A percentile compares a stretch with the other conserved stretches of the same genome.
Conservation (phyloP, 2,888 invertebrate species). For the Cinara cedri region DNA sequence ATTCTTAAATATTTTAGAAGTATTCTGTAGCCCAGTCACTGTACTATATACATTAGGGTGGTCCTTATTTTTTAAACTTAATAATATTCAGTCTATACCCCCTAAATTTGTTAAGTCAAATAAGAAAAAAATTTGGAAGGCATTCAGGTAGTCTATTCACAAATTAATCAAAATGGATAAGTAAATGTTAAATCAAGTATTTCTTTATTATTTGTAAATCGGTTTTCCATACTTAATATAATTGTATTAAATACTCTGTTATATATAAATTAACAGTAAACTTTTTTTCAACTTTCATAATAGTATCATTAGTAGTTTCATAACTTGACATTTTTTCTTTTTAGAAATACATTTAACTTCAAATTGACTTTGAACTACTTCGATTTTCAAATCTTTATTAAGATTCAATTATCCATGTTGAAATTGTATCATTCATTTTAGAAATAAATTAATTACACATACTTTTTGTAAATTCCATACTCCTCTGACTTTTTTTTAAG, state of each 20-base stretch:
- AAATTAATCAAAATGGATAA: background rate
- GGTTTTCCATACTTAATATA: slow-evolving; percentile 15
- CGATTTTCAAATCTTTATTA: background rate
- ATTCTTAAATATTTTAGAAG: too few species aligned
- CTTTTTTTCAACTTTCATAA: background rate
- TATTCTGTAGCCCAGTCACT: too few species aligned
- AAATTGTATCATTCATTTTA: background rate
- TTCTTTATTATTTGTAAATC: slow-evolving; percentile 22
- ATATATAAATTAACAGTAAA: background rate
- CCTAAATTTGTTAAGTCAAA: too few species aligned
- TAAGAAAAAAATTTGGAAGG: too few species aligned
- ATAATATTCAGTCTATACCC: too few species aligned
- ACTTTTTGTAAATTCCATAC: background rate
- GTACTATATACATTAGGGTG: too few species aligned
- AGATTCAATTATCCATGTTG: slow-evolving; percentile 1
- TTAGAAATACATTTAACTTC: background rate
- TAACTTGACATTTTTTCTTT: slow-evolving; percentile 15
- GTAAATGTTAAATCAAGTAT: background rate
- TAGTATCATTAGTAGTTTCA: background rate
- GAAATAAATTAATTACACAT: slow-evolving; percentile 25
- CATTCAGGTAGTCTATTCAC: too few species aligned
- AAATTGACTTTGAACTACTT: too few species aligned
- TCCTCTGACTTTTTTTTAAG: slow-evolving; percentile 16
- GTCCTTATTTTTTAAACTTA: too few species aligned
- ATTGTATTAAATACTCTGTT: slow-evolving; percentile 17